Evolutionary conservation across 2,113 vertebrate genomes (phyloP), one percentile per base, ranked within the genome.

Genomic region (Clarias magur): DNA sequence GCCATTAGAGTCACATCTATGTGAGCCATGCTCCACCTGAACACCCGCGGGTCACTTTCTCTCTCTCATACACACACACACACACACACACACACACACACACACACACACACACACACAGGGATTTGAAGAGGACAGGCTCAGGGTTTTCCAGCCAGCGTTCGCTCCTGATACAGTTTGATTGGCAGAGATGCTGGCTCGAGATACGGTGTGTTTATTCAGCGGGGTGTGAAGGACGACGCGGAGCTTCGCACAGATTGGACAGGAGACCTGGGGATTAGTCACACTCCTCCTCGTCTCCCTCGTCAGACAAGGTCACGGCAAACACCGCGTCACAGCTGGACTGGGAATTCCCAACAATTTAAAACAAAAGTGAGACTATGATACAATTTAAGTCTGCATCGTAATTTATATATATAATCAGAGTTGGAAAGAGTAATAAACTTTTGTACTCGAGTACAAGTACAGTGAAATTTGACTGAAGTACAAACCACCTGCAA

Each of bases 191-290:
- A 59, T 63, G 84, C 57, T n/a, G 73, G 19, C 59, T 48, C 19
- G 80, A 57, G 80, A 83, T 5, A 30, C 67, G 70, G 62, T 53
- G 85, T 84, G 84, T 72, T 88, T 85, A 85, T 86, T 92, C 90
- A 89, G 81, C 25, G 87, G 88, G 91, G 91, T 92, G 81, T 94
- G 93, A 95, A 95, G 94, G 94, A 93, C 93, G 67, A 80, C 10
- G 84, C 87, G 19, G 48, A 85, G 89, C 85, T 80, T 83, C 53
- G 85, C 88, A n/a, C 90, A 91, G 90, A 86, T 86, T 88, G 73
- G 90, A 86, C 90, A 92, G 93, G 93, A 94, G 92, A 94, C 93
- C 91, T 93, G 92, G 21, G 87, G 93, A 94, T 95, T 93, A 94
- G 94, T 93, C 92, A 92, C 70, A 84, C 92, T 92, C 59, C 73